phyloP scores from a whole-genome alignment of 2,797 vertebrate genomes.

The Aulostomus chinensis region DNA sequence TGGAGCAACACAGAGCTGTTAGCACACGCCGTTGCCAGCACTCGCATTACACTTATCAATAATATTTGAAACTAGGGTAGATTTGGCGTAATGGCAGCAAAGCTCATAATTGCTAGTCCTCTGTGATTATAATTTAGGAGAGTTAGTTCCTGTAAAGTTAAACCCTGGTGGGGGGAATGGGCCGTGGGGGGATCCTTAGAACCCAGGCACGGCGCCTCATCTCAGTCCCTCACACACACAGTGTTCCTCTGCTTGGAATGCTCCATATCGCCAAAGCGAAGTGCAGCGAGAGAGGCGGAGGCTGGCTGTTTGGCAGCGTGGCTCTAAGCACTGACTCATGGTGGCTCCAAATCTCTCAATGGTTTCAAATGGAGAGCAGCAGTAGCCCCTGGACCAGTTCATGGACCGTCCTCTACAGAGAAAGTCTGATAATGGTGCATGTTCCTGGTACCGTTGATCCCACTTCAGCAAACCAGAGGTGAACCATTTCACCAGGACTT shows the following conservation, averaged over 20 bases:
- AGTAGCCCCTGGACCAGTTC: no score
- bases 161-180: slow-evolving; percentile 45
- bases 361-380: slow-evolving; percentile 63
- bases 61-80: slow-evolving; percentile 68
- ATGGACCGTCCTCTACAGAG: no score
- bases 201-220: slow-evolving; percentile 44
- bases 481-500: slow-evolving; percentile 24
- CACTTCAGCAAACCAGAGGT: slow-evolving; percentile 3
- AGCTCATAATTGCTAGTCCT: slow-evolving; percentile 68
- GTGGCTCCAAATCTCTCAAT: slow-evolving; percentile 75
- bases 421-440: no score
- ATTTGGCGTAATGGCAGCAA: slow-evolving; percentile 71
- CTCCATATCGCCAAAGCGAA: slow-evolving; percentile 70
- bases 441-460: no score
- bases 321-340: slow-evolving; percentile 73
- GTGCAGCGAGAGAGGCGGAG: slow-evolving; percentile 56
- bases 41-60: slow-evolving; percentile 76
- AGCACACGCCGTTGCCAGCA: slow-evolving; percentile 62
- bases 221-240: slow-evolving; percentile 49
- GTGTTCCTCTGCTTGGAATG: slow-evolving; percentile 35
- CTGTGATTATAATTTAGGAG: slow-evolving; percentile 75
- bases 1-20: slow-evolving; percentile 61
- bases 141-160: slow-evolving; percentile 80
- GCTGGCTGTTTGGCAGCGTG: slow-evolving; percentile 64
- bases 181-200: no score